Evolutionary conservation across 1,140 invertebrate species (phyloP), one percentile per base, ranked within the genome.

Genomic region (Aphis craccivora): DNA sequence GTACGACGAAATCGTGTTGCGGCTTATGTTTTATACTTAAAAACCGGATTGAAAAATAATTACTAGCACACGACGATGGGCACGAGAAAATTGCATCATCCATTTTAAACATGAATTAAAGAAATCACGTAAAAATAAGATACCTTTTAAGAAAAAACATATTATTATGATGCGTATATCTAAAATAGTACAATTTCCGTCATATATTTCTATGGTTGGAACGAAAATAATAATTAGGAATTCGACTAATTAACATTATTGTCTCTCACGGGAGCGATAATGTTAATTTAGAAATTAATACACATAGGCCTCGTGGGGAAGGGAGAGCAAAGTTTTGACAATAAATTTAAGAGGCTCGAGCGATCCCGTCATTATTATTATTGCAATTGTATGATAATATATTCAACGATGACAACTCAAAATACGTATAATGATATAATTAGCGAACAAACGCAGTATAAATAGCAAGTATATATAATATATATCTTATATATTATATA

Each of bases 261-360:
- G 43, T 48, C 23, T 87, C 84, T 87, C 84, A 14, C 5, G 40
- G 43, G 84, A 87, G 43, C 43, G n/a, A n/a, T 87, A n/a, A 48
- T 48, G 43, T 45, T 87, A 87, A 48, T 87, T 87, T 87, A 45
- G 84, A 87, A 87, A 87, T 87, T 87, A 87, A 87, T 87, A 87
- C 43, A 48, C 20, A 87, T 45, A 45, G 84, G 43, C 43, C 84
- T 87, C 84, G 25, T 20, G 43, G 84, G 40, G 43, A 40, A n/a
- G 43, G 45, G n/a, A 87, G 3, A 87, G 37, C 37, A 25, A 87
- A 45, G 43, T 87, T 30, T 87, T 87, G 84, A 87, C 43, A 30
- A 87, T 87, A 87, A 87, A 87, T 67, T 67, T 87, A 87, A 87
- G 84, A 86, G 43, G 84, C 14, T 11, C 43, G 43, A 86, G 22